These are phyloP conservation scores for Stegastes partitus DNA, from an alignment of 2,113 vertebrate species.

Conservation along the genomic window DNA sequence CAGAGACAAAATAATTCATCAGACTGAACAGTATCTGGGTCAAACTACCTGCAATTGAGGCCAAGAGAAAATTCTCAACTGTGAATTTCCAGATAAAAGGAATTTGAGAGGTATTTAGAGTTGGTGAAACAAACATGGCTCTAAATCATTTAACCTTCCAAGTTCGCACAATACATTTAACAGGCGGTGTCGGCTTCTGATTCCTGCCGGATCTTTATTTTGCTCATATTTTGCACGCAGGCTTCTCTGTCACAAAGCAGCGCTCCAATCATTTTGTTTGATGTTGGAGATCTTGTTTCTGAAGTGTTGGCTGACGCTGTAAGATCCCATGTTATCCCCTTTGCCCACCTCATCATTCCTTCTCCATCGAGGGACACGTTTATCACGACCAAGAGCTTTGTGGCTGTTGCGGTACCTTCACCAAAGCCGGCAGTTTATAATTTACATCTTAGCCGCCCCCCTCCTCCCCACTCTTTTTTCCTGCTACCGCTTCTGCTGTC, in stretches of 20 bases:
- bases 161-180: conserved; percentile 12
- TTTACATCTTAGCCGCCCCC: conserved; percentile 50
- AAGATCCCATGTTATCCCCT: conserved; percentile 32
- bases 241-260: conserved; percentile 7
- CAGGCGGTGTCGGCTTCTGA: background rate
- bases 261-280: background rate
- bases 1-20: conserved; percentile 60
- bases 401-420: conserved; percentile 58
- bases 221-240: background rate
- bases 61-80: conserved; percentile 19
- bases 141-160: conserved; percentile 35
- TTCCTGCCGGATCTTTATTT: conserved; percentile 20
- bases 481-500: conserved; percentile 35
- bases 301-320: conserved; percentile 5
- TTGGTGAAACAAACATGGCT: conserved; percentile 22
- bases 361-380: conserved; percentile 30
- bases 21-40: conserved; percentile 53
- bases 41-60: conserved; percentile 47
- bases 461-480: background rate
- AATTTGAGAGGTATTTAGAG: conserved; percentile 38
- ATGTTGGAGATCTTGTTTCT: conserved; percentile 23
- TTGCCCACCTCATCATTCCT: conserved; percentile 46
- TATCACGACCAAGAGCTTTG: conserved; percentile 49
- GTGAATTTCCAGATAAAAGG: conserved; percentile 40
- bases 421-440: conserved; percentile 56